Evolutionary conservation across 2,888 invertebrate species (phyloP).

Genomic region (Oscheius sp.): DNA sequence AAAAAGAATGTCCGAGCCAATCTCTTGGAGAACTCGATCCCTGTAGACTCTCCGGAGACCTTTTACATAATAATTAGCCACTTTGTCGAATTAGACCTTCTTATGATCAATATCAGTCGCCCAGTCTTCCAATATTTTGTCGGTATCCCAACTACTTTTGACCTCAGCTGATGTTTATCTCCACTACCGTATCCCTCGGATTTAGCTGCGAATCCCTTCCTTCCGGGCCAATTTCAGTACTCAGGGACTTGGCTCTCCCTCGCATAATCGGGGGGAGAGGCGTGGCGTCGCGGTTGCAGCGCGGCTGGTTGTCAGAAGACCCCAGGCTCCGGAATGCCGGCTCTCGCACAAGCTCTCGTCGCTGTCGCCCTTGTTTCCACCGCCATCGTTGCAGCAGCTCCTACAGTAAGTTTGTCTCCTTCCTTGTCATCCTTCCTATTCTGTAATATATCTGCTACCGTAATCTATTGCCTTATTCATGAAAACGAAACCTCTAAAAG

Average conservation of each 20-base stretch:
- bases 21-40: too few relatives aligned
- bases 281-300: constrained; percentile 13
- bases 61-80: too few relatives aligned
- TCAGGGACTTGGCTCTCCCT: neutral
- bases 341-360: constrained; percentile 30
- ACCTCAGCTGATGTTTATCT: too few relatives aligned
- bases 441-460: too few relatives aligned
- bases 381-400: constrained; percentile 31
- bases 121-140: too few relatives aligned
- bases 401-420: constrained; percentile 23
- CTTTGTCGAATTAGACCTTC: too few relatives aligned
- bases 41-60: too few relatives aligned
- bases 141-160: too few relatives aligned
- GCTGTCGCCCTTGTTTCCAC: constrained; percentile 23
- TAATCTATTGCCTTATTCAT: neutral
- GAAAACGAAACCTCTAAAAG: neutral
- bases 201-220: neutral
- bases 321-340: constrained; percentile 16
- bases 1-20: too few relatives aligned
- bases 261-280: neutral
- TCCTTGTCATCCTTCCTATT: too few relatives aligned
- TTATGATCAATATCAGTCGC: too few relatives aligned
- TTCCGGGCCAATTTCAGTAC: neutral
- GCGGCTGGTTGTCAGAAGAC: constrained; percentile 15
- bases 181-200: too few relatives aligned